Conservation (phyloP, 2,113 vertebrate genomes). For the Leucoraja erinaceus region DNA sequence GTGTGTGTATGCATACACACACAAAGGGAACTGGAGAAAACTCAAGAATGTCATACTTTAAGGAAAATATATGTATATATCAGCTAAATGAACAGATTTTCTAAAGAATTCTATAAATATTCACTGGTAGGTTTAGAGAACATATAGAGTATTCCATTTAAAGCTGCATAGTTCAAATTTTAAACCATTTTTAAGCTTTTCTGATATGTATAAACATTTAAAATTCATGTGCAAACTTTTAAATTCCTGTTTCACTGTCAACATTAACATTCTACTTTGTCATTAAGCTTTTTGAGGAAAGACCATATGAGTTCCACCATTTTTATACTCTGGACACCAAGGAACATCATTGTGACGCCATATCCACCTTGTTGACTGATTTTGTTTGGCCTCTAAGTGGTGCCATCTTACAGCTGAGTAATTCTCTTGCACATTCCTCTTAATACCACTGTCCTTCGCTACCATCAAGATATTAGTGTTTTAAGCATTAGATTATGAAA, state of each 20-base stretch:
- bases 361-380: neutral
- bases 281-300: neutral
- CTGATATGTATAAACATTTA: neutral
- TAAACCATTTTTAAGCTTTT: neutral
- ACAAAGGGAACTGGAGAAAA: neutral
- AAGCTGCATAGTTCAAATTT: neutral
- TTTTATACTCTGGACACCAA: neutral
- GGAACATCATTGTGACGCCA: neutral
- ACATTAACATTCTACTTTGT: neutral
- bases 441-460: too few relatives aligned
- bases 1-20: neutral
- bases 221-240: neutral
- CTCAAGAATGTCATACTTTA: neutral
- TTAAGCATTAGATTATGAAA: neutral
- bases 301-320: neutral
- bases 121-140: too few relatives aligned
- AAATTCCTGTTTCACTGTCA: neutral
- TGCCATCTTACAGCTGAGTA: slow-evolving; percentile 12
- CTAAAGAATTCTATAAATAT: neutral
- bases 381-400: slow-evolving; percentile 19
- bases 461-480: neutral
- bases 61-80: neutral
- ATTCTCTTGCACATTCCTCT: neutral
- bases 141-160: neutral
- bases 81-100: neutral